Percentiles rank a stretch among this genome's conserved stretches.
These are phyloP conservation scores for Gastracanthus pulcherrimus DNA, from an alignment of 2,888 invertebrate species.

Conservation along the genomic window DNA sequence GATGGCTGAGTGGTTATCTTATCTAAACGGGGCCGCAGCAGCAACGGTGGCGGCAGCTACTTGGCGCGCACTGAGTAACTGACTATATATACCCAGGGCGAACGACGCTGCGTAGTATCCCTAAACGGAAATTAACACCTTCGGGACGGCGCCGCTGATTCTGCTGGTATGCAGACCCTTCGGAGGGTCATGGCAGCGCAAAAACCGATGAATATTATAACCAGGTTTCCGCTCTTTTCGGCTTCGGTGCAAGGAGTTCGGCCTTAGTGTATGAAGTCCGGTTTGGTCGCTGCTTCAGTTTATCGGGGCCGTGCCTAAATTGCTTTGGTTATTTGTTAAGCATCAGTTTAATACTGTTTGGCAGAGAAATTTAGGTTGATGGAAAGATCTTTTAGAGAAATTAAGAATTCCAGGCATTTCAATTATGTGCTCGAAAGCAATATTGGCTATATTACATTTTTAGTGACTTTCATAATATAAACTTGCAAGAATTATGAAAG, in stretches of 20 bases:
- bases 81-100: neutral
- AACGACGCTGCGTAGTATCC: conserved; percentile 47
- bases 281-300: neutral
- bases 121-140: conserved; percentile 77
- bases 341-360: too few relatives aligned
- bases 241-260: neutral
- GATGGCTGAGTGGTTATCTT: conserved; percentile 75
- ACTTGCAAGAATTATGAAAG: too few relatives aligned
- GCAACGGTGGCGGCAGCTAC: conserved; percentile 17
- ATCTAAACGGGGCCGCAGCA: conserved; percentile 74
- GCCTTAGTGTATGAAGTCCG: too few relatives aligned
- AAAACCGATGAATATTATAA: conserved; percentile 73
- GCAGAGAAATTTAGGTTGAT: too few relatives aligned
- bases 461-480: too few relatives aligned
- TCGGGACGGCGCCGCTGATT: conserved; percentile 36
- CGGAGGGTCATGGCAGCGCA: conserved; percentile 60
- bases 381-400: too few relatives aligned
- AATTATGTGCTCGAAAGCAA: too few relatives aligned
- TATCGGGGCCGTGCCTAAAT: neutral
- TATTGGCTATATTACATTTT: too few relatives aligned
- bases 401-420: too few relatives aligned
- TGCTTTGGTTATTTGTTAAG: too few relatives aligned
- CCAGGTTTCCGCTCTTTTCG: conserved; percentile 38
- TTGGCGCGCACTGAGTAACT: too few relatives aligned
- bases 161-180: too few relatives aligned